These are phyloP conservation scores for Drosophila dives DNA, from an alignment of 2,888 invertebrate genomes.

Conservation along the genomic window DNA sequence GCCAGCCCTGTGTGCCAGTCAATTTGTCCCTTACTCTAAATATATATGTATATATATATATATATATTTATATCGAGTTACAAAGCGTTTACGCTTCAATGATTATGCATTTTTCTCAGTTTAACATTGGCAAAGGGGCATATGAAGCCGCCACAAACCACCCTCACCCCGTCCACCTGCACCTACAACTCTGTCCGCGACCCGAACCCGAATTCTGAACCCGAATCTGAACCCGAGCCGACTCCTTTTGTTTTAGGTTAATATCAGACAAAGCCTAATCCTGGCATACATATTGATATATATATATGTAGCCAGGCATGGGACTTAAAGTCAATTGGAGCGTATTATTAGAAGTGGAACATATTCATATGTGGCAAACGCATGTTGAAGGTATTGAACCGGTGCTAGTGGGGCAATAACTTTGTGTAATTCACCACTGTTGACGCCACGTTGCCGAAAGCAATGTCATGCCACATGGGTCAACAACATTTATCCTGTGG, in stretches of 20 bases:
- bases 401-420: conserved; percentile 17
- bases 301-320: conserved; percentile 1
- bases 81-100: conserved; percentile 80
- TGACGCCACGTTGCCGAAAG: conserved; percentile 3
- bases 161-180: neutral
- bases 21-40: conserved; percentile 35
- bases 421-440: conserved; percentile 11
- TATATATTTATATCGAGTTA: conserved; percentile 65
- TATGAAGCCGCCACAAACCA: neutral
- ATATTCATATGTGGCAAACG: conserved; percentile 3
- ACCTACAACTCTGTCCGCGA: neutral
- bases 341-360: conserved; percentile 6
- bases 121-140: conserved; percentile 69
- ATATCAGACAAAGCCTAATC: conserved; percentile 39
- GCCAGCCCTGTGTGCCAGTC: conserved; percentile 2
- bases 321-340: conserved; percentile 68
- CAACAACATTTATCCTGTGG: conserved; percentile 68
- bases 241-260: conserved; percentile 56
- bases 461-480: conserved; percentile 62
- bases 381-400: conserved; percentile 13
- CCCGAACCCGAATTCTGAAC: neutral
- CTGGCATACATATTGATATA: neutral
- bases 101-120: conserved; percentile 76
- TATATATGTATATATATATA: conserved; percentile 29
- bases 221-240: neutral